Base-by-base conservation (phyloP, 1,140 invertebrate species). In the Brachionus manjavacas region DNA sequence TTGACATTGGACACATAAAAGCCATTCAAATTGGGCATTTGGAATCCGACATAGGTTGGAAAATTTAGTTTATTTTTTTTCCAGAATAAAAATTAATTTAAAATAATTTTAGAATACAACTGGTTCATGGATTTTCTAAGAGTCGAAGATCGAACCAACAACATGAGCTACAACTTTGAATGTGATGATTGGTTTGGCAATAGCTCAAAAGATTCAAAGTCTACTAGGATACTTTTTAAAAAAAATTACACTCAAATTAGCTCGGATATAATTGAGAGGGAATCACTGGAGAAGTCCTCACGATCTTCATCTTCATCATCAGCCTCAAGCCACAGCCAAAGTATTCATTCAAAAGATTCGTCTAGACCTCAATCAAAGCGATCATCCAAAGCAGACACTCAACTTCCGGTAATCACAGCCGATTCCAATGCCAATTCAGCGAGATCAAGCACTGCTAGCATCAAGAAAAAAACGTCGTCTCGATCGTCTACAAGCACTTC, bases 51-150 rank as follows among this genome's bases (percentile, higher is more conserved):
- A 81, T 81, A n/a, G 68, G 68, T 72, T 20, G 1, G 9, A 20
- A 11, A 16, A n/a, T 72, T 46, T 14, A 46, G 0, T 12, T 11
- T 4, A 12, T 46, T 46, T 64, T 64, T 64, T 23, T 64, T 35
- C 1, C 4, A 4, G 4, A 7, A 64, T 25, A 23, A 0, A 9
- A 64, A 64, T 25, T 64, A 9, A 64, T 25, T 25, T 64, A 0
- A 28, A 12, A 60, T 8, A 60, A 20, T 72, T 72, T 39, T 39
- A 60, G 79, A 81, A 25, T 64, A 64, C 79, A 81, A 64, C 43
- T 81, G 79, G 79, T 81, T 81, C 23, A 81, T 81, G 79, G 79
- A 81, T 35, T 81, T 64, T 43, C 11, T 81, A n/a, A 81, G 64
- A 64, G 28, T 81, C 9, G 79, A 81, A 81, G 79, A 81, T 39